Conservation (phyloP, 2,888 invertebrate genomes). For the Mesopsocus fuscifrons region DNA sequence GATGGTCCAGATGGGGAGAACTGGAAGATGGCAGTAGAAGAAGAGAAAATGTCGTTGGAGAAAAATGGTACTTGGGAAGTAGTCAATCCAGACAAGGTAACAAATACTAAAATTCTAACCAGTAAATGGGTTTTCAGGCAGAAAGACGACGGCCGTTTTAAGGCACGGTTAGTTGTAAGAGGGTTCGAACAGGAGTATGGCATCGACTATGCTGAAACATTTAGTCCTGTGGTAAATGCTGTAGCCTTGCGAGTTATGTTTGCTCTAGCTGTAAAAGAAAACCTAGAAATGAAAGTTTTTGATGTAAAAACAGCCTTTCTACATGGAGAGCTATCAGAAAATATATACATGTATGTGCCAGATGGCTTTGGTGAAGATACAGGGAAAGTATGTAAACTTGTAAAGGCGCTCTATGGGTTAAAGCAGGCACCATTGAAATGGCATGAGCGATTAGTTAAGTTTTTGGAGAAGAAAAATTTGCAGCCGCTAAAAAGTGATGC, state of each 20-base stretch:
- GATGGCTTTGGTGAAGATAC: constrained; percentile 13
- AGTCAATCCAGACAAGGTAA: background rate
- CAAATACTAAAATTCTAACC: background rate
- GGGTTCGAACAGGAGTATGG: constrained; percentile 14
- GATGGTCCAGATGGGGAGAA: background rate
- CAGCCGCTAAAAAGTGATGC: constrained; percentile 12
- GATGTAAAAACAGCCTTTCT: constrained; percentile 15
- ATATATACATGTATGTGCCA: constrained; percentile 13
- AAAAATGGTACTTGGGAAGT: background rate
- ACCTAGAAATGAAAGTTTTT: constrained; percentile 11
- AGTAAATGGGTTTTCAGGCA: constrained; percentile 1
- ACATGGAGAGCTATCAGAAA: constrained; percentile 13
- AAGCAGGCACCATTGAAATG: constrained; percentile 14
- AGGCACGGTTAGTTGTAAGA: constrained; percentile 13
- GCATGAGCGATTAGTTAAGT: constrained; percentile 13
- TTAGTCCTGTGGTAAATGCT: constrained; percentile 13
- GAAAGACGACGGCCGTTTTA: constrained; percentile 9
- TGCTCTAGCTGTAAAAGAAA: constrained; percentile 7
- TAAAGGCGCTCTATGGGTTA: constrained; percentile 14
- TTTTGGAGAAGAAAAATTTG: constrained; percentile 10
- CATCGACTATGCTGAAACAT: constrained; percentile 13
- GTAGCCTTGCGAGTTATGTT: constrained; percentile 11
- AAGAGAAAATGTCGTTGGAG: background rate
- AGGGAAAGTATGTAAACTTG: constrained; percentile 13
- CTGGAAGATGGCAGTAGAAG: background rate